Evolutionary conservation across 2,797 vertebrate genomes (phyloP), one percentile per base, ranked within the genome.

Genomic region (Chelonia mydas): DNA sequence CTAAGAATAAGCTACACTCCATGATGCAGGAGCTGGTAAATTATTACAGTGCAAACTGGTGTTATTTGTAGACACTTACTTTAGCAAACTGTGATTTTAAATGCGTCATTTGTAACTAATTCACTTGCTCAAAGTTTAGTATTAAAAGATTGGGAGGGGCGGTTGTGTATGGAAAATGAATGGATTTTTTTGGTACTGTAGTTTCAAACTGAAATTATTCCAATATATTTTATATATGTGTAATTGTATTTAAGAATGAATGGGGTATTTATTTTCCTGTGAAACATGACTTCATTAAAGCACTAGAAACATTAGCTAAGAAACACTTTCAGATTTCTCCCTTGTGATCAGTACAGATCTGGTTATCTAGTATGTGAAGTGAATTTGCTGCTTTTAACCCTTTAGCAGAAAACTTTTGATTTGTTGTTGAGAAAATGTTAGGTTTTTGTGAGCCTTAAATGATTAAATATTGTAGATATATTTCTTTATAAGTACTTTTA

Each of bases 371-470:
- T 97, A 87, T 95, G 95, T 96, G 97, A 97, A 97, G 97, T 98
- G 91, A 87, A 95, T 95, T 96, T 61, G 84, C 94, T 97, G 97
- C 97, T 98, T 97, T 97, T 96, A 94, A 77, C 78, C 95, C 80
- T 97, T 84, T 87, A 93, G 88, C 92, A 97, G 96, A 95, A 94
- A 97, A 96, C 81, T 95, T 95, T 55, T 54, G 27, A 81, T 76
- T 65, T 59, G 19, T 88, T 92, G 92, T 96, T 83, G 87, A 96
- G 94, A 93, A 95, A 92, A 97, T 83, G 68, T 96, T 98, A 83
- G 95, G 96, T 96, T 96, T 77, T 95, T 96, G 96, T 97, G 96
- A 97, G 93, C 98, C 98, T 98, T 98, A 98, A 98, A 96, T 97
- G 95, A 97, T 98, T 97, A 92, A 95, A 94, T 95, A 87, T 87